These are phyloP conservation scores for Oikopleura albicans DNA, from an alignment of 23 tunicate species.

Conservation along the genomic window DNA sequence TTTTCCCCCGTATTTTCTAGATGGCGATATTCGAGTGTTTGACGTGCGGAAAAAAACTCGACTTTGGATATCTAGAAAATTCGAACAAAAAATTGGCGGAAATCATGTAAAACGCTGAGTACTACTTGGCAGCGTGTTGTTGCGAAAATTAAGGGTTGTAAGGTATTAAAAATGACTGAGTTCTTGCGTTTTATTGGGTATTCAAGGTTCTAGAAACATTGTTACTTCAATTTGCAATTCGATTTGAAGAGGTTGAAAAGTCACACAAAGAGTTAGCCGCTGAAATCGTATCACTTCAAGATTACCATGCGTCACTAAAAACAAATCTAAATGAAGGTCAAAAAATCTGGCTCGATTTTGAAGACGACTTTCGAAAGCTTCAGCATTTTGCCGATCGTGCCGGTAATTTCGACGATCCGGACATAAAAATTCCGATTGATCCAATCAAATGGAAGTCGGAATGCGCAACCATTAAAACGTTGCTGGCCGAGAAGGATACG, in stretches of 20 bases:
- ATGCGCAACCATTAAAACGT: background rate
- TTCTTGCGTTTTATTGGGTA: too few species aligned
- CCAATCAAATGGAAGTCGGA: constrained; percentile 14
- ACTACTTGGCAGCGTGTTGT: too few species aligned
- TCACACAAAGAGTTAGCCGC: background rate
- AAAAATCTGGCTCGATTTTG: background rate
- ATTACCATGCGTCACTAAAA: background rate
- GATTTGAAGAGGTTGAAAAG: background rate
- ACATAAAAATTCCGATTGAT: background rate
- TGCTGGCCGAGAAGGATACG: background rate
- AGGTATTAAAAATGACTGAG: too few species aligned
- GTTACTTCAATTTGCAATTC: too few species aligned
- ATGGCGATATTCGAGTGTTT: too few species aligned
- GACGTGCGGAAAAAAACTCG: too few species aligned
- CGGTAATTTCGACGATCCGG: background rate
- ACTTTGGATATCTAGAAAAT: too few species aligned
- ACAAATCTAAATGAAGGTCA: background rate
- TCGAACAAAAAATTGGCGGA: too few species aligned
- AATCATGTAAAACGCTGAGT: too few species aligned
- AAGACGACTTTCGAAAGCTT: background rate
- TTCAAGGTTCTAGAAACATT: too few species aligned
- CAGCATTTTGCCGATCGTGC: constrained; percentile 1
- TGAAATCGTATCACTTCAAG: background rate
- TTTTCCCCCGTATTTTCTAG: too few species aligned
- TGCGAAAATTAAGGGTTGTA: too few species aligned